Evolutionary conservation across 1,140 invertebrate species (phyloP).

Genomic region (Papilio glaucus): DNA sequence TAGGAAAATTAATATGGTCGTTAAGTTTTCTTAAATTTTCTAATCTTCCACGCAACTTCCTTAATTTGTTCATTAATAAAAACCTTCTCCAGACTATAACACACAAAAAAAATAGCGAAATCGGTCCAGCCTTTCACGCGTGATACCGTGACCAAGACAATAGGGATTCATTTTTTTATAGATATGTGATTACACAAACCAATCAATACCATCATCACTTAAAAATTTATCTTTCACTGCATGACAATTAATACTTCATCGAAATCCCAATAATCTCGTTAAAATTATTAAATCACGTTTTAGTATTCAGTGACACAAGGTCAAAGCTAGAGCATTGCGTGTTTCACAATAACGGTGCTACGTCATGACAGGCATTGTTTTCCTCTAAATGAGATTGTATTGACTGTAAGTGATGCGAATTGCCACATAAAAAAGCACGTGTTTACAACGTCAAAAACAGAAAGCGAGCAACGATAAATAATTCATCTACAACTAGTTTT

Average conservation of each 20-base stretch:
- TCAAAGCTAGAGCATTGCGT: background rate
- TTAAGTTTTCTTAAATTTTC: no score
- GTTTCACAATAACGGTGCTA: background rate
- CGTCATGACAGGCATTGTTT: conserved; percentile 11
- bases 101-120: no score
- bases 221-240: background rate
- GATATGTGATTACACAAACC: background rate
- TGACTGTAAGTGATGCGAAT: background rate
- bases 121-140: no score
- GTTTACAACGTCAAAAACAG: no score
- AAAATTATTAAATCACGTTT: background rate
- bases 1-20: no score
- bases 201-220: background rate
- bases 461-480: background rate
- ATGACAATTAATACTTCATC: background rate
- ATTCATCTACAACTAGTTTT: background rate
- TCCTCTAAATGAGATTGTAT: background rate
- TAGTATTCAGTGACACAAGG: background rate
- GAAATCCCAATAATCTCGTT: background rate
- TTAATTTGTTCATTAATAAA: no score
- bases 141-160: no score
- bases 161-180: no score
- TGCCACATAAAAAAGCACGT: no score
- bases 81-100: no score
- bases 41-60: no score